Base-by-base conservation (phyloP, 2,113 vertebrate species). In the Sylvietta virens region DNA sequence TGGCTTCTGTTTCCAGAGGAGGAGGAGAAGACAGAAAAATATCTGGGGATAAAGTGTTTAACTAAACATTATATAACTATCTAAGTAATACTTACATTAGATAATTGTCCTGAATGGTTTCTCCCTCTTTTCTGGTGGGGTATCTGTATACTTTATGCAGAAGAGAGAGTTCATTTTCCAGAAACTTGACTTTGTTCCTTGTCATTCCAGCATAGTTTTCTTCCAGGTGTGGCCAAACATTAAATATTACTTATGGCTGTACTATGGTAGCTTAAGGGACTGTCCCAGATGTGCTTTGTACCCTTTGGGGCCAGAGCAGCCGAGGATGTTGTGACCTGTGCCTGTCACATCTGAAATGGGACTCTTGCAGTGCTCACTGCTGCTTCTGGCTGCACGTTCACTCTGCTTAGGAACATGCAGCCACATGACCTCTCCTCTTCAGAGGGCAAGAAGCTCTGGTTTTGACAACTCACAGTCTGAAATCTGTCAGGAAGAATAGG, bases 311-410 rank as follows among this genome's bases (percentile, higher is more conserved):
- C 35, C 33, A 13, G 50, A 66, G 33, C 13, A 60, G 35, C 33
- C 1, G 2, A 10, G 39, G 44, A 5, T 64, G 33, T 26, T 74
- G 45, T 14, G 60, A 23, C 1, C 4, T 47, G 30, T n/a, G 35
- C 53, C n/a, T 26, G 44, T 67, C 5, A 0, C 9, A 30, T 17
- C 50, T 53, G 62, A 31, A 45, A 13, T 0, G 0, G 24, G 53
- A 39, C 39, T 48, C 37, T 16, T n/a, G 30, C 48, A 22, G 17
- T 0, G 0, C 71, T 51, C 10, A 3, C 35, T 0, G 1, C 26
- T 3, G 1, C 56, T 56, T 26, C 50, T 30, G 27, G n/a, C n/a
- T 17, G 8, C n/a, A 15, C 2, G 1, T 8, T 51, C 58, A 11
- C 19, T 80, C 57, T 83, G 91, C 12, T 48, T 7, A 27, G 53